Evolutionary conservation across 2,797 vertebrate genomes (phyloP), one percentile per base, ranked within the genome.

Genomic region (Cyprinodon diabolis): DNA sequence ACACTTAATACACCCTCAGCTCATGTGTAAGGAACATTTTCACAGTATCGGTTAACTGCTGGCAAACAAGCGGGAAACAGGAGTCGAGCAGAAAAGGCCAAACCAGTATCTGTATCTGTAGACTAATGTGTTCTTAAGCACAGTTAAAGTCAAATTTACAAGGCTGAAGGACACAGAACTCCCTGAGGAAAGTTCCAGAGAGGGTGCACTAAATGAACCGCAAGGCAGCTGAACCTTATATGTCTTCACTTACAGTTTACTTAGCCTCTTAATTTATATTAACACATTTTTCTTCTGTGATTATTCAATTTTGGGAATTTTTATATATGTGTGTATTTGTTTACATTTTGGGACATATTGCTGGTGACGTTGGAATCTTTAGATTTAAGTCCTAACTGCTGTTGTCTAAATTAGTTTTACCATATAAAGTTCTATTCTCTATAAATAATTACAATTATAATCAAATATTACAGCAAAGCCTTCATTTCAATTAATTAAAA

Each of bases 241-340:
- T 83, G 25, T 88, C 86, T 90, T 86, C 51, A 60, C 80, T 93
- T 91, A 78, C 91, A 74, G 21, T 75, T 84, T 84, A 76, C 48
- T 81, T 84, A 90, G 80, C 81, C 83, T 47, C 77, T 89, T 81
- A 48, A 82, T 89, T 83, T 71, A 76, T 30, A n/a, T 60, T 72
- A 80, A 67, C 8, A 43, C 71, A 4, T 72, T 78, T 76, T 75
- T 74, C 10, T 6, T 9, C 54, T 65, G 47, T 35, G 6, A 43
- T 79, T 21, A 48, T 19, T 76, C 12, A 51, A 54, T 37, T 14
- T 55, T 11, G 49, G 51, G 65, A 52, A 17, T 47, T 23, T 52
- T 30, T 35, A 21, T 71, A 78, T 40, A 6, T 17, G 40, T 49
- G 65, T 76, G 48, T 63, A 14, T 60, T 71, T 51, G 54, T 74